Evolutionary conservation across 2,888 invertebrate genomes (phyloP).

Genomic region (Margaritifera margaritifera): DNA sequence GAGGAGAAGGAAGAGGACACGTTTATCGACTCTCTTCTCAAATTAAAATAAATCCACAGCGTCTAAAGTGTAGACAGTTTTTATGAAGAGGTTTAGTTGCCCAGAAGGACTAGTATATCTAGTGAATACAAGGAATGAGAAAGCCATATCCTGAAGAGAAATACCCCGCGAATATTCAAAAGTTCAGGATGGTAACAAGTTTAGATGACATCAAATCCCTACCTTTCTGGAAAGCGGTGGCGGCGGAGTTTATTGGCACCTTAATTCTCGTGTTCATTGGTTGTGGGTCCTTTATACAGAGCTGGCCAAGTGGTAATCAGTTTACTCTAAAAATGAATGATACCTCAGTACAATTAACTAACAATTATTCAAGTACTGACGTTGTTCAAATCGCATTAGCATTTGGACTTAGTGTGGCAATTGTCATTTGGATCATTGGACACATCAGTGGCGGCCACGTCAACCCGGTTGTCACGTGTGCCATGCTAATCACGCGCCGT

Average conservation of each 20-base stretch:
- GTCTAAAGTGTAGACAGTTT: too few relatives aligned
- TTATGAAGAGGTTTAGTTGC: too few relatives aligned
- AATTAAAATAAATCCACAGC: too few relatives aligned
- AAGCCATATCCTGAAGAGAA: too few relatives aligned
- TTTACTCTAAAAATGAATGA: too few relatives aligned
- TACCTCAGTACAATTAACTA: too few relatives aligned
- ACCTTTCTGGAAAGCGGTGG: constrained; percentile 83
- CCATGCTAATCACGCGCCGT: constrained; percentile 86
- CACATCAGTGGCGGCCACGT: constrained; percentile 84
- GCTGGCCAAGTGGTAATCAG: constrained; percentile 6
- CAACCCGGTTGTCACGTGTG: constrained; percentile 71
- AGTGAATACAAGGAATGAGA: too few relatives aligned
- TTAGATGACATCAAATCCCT: constrained; percentile 52
- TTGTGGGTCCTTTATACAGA: constrained; percentile 79
- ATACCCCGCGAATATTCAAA: not conserved
- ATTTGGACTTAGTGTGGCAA: constrained; percentile 90
- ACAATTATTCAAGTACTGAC: constrained; percentile 8
- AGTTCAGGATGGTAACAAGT: constrained; percentile 37
- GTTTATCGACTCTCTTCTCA: too few relatives aligned
- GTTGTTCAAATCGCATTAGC: constrained; percentile 85
- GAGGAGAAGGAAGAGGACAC: too few relatives aligned
- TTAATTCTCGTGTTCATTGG: constrained; percentile 88
- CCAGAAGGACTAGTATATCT: too few relatives aligned
- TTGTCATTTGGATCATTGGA: constrained; percentile 86
- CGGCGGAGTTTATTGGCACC: constrained; percentile 91